phyloP scores from a whole-genome alignment of 2,888 invertebrate species.

The Imbricaverruca yamaguchii region DNA sequence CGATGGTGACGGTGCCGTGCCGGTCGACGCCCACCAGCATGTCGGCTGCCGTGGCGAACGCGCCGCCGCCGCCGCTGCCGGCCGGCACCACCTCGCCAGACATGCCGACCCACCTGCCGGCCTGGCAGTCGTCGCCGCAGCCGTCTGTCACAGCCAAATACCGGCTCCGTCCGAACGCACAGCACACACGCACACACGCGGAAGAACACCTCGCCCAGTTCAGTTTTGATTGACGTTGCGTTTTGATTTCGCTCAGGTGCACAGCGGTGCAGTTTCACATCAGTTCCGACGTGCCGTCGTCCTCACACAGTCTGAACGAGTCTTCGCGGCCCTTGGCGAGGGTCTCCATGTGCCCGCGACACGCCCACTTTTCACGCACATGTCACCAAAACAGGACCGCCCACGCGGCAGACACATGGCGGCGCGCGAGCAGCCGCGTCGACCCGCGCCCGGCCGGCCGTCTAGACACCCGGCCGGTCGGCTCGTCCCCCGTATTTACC shows the following conservation, averaged over 20 bases:
- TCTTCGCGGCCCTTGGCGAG: neutral
- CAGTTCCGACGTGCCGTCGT: neutral
- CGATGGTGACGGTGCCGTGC: neutral
- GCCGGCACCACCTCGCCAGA: neutral
- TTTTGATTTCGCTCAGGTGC: slow-evolving; percentile 17
- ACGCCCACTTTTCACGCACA: neutral
- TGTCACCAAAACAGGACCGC: neutral
- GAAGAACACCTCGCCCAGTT: too few relatives aligned
- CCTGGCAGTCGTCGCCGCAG: neutral
- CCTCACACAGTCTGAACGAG: neutral
- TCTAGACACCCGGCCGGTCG: neutral
- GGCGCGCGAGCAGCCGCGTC: neutral
- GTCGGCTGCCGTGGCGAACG: neutral
- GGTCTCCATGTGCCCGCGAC: neutral
- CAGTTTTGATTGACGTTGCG: neutral
- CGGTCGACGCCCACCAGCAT: slow-evolving; percentile 12
- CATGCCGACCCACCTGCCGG: neutral
- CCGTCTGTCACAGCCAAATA: too few relatives aligned
- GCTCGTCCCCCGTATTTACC: slow-evolving; percentile 16
- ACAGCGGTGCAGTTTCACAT: neutral
- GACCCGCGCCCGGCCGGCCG: neutral
- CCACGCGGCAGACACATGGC: neutral
- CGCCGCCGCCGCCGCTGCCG: neutral
- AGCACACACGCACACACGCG: too few relatives aligned
- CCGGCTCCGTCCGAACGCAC: too few relatives aligned